Percentiles rank a stretch among this genome's conserved stretches.
Evolutionary conservation across 2,888 invertebrate species (phyloP).

Genomic region (Nephrotoma flavescens): DNA sequence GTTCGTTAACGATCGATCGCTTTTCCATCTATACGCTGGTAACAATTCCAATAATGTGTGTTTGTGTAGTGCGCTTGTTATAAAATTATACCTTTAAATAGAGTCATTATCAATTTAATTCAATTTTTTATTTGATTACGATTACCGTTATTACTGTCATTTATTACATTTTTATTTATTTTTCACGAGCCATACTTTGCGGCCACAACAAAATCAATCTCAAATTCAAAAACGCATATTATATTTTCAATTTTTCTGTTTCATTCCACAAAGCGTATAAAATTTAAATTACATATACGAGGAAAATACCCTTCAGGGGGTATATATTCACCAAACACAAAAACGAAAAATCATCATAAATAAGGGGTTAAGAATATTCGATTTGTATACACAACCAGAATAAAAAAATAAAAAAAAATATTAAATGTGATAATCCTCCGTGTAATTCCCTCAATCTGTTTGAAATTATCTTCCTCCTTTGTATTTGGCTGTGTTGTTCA

Average conservation of each 20-base stretch:
- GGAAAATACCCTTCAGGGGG: neutral
- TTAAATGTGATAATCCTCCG: neutral
- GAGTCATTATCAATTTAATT: neutral
- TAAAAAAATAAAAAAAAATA: neutral
- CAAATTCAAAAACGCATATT: neutral
- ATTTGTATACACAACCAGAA: neutral
- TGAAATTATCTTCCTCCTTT: neutral
- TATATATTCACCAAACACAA: neutral
- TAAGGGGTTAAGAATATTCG: neutral
- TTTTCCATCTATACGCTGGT: neutral
- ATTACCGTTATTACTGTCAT: neutral
- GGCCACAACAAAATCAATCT: neutral
- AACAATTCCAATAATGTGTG: neutral
- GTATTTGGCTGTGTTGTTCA: neutral
- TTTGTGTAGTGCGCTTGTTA: neutral
- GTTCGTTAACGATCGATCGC: neutral
- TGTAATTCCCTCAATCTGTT: constrained; percentile 2
- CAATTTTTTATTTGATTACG: neutral
- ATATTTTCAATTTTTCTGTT: neutral
- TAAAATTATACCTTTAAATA: neutral
- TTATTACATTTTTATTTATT: neutral
- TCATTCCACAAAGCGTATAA: neutral
- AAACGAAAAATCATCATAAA: neutral
- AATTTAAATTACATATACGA: neutral
- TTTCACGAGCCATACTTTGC: neutral